Evolutionary conservation across 2,888 invertebrate species (phyloP), one percentile per base, ranked within the genome.

Genomic region (Dicyrtoma fusca): DNA sequence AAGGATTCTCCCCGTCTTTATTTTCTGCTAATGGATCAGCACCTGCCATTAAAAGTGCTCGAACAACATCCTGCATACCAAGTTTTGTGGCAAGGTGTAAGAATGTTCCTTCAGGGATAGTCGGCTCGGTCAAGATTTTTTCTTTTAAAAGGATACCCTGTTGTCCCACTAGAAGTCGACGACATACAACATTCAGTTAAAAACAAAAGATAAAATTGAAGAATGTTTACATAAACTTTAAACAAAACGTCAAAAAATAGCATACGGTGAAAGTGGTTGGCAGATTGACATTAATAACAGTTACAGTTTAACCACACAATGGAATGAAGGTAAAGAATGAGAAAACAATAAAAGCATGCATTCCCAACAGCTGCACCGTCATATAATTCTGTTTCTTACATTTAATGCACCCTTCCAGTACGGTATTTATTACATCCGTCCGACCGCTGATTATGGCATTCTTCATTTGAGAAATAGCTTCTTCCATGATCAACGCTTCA

Each of bases 1-100:
- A 84, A 0, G 88, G 85, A 73, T 87, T 87, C 75, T 85, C 84
- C 3, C 87, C 87, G 59, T 86, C 84, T 34, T 82, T 82, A 82
- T 88, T 87, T 77, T 86, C 86, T 49, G 88, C 82, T 17, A 87
- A 85, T 17, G 89, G 88, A 82, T 88, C 87, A 19, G 87, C 87
- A 4, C 88, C 88, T 71, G 85, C 85, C 49, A 86, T 85, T 63
- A 89, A 82, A 44, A 89, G 82, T 5, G 87, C 85, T 75, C 88
- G 82, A 11, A 89, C 87, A 65, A 87, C 86, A 81, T 88, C 88
- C 49, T 75, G 73, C 21, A 72, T 59, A 45, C 77, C 82, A 82
- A 87, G 86, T 84, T 86, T 86, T 14, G 87, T 85, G 51, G 88
- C 87, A 71, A 87, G 84, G 75, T 86, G 86, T 53, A 88, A 83